phyloP scores from a whole-genome alignment of 2,888 invertebrate genomes.

The Herminia tarsipennalis region DNA sequence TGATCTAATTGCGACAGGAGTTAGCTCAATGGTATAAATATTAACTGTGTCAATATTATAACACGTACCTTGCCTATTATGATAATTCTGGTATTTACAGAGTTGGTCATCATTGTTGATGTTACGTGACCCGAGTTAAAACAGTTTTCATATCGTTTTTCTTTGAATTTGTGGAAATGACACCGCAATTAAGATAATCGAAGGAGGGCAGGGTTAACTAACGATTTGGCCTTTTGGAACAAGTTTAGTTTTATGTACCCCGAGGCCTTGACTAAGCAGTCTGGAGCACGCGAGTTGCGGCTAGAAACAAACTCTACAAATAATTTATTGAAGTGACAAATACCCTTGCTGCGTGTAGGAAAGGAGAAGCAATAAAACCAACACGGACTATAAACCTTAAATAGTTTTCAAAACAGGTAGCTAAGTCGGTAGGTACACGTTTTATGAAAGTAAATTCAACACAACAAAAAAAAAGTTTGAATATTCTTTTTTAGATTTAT shows the following conservation, averaged over 20 bases:
- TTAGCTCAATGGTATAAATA: constrained; percentile 7
- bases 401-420: constrained; percentile 16
- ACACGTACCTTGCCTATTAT: constrained; percentile 12
- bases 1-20: constrained; percentile 31
- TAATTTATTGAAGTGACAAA: constrained; percentile 37
- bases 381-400: constrained; percentile 20
- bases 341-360: constrained; percentile 13
- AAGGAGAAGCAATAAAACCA: constrained; percentile 27
- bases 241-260: constrained; percentile 57
- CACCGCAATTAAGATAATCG: constrained; percentile 58
- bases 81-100: constrained; percentile 5
- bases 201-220: constrained; percentile 67
- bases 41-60: constrained; percentile 5
- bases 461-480: no score
- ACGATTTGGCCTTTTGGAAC: constrained; percentile 47
- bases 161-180: constrained; percentile 44
- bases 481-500: no score
- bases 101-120: constrained; percentile 1
- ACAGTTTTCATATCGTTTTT: constrained; percentile 22
- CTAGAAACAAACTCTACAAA: constrained; percentile 26
- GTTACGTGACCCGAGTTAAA: constrained; percentile 21
- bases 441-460: no score
- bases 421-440: constrained; percentile 13
- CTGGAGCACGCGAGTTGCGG: constrained; percentile 56
- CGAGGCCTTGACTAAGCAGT: constrained; percentile 53